Conservation (phyloP, 2,888 invertebrate species). For the Drosophila recens region DNA sequence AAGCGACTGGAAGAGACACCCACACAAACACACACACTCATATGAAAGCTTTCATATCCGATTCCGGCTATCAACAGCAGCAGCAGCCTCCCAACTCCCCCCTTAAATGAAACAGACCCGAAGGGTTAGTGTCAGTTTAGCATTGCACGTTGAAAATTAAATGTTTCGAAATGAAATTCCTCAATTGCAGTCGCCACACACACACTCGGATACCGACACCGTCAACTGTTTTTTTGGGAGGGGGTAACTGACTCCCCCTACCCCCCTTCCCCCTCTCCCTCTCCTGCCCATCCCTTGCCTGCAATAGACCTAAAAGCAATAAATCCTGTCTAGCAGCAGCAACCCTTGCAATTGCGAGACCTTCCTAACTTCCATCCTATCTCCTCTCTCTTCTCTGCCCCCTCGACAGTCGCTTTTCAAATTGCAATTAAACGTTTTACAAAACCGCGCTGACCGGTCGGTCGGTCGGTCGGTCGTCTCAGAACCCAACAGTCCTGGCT, state of each 20-base stretch:
- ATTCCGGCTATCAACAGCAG: constrained; percentile 72
- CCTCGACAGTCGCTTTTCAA: constrained; percentile 67
- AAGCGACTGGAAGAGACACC: constrained; percentile 42
- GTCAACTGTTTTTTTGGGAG: neutral
- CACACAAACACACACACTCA: constrained; percentile 18
- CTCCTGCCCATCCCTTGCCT: neutral
- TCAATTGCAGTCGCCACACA: constrained; percentile 77
- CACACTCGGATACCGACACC: constrained; percentile 39
- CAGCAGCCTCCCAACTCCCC: constrained; percentile 21
- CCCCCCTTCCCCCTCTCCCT: neutral
- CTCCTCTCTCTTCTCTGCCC: neutral
- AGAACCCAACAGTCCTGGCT: constrained; percentile 24
- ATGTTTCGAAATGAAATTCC: constrained; percentile 82
- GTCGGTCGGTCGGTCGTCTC: constrained; percentile 40
- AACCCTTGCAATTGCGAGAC: constrained; percentile 65
- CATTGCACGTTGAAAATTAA: constrained; percentile 75
- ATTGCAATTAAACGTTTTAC: constrained; percentile 83
- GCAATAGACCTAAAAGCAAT: constrained; percentile 78
- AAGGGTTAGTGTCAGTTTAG: constrained; percentile 55
- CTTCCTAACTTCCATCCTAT: neutral
- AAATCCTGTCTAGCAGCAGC: constrained; percentile 66
- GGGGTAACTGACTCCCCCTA: neutral
- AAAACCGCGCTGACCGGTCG: constrained; percentile 78
- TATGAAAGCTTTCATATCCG: constrained; percentile 69
- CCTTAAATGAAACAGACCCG: neutral